Evolutionary conservation across 2,113 vertebrate genomes (phyloP).

Genomic region (Alces alces): DNA sequence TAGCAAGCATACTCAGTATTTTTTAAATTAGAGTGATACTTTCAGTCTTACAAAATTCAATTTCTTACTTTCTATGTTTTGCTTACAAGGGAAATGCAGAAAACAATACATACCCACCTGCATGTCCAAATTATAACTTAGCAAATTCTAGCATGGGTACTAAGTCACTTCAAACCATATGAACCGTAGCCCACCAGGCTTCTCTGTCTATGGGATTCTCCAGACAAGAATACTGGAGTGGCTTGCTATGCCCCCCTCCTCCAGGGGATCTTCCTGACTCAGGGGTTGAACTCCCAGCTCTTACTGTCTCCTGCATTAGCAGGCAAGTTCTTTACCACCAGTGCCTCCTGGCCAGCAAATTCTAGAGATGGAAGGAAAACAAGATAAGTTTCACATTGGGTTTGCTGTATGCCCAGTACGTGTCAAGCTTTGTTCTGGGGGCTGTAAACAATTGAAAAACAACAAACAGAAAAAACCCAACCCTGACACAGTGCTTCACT

Average conservation of each 20-base stretch:
- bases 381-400: neutral
- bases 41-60: neutral
- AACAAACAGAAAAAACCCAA: neutral
- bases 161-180: neutral
- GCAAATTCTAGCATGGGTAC: neutral
- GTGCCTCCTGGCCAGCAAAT: neutral
- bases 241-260: neutral
- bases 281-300: neutral
- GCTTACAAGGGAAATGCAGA: neutral
- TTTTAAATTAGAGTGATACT: neutral
- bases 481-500: neutral
- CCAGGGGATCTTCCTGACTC: neutral
- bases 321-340: neutral
- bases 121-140: neutral
- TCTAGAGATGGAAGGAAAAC: neutral
- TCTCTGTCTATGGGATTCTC: neutral
- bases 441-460: neutral
- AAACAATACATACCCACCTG: neutral
- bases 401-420: neutral
- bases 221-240: neutral
- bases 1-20: neutral
- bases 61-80: neutral
- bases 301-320: neutral
- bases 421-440: neutral
- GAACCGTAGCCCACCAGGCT: neutral